These are phyloP conservation scores for Diplazon laetatorius DNA, from an alignment of 2,888 invertebrate species.

Conservation along the genomic window DNA sequence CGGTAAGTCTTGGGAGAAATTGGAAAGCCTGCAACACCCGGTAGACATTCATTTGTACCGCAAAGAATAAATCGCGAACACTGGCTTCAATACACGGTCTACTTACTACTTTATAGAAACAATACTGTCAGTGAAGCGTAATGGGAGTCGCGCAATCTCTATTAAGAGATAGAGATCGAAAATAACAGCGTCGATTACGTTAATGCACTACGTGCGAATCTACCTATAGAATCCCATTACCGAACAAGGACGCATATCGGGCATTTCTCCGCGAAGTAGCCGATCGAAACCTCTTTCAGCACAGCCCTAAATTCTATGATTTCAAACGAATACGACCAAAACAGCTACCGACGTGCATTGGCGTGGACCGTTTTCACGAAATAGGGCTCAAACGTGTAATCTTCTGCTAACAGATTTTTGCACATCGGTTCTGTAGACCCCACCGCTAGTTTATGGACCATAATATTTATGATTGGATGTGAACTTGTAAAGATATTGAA, in stretches of 20 bases:
- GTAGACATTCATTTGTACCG: conserved; percentile 35
- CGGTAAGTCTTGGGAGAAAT: conserved; percentile 18
- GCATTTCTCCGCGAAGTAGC: not conserved
- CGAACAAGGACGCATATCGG: not conserved
- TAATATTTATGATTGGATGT: too few relatives aligned
- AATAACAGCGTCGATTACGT: conserved; percentile 16
- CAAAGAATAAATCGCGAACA: not conserved
- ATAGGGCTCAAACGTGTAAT: too few relatives aligned
- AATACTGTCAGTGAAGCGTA: not conserved
- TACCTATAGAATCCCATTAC: conserved; percentile 3
- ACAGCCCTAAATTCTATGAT: too few relatives aligned
- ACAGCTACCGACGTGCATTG: too few relatives aligned
- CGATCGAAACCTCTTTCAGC: not conserved
- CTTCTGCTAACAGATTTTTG: too few relatives aligned
- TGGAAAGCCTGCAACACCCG: conserved; percentile 24
- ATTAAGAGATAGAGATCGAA: conserved; percentile 7
- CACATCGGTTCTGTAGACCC: too few relatives aligned
- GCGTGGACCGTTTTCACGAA: too few relatives aligned
- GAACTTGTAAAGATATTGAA: too few relatives aligned
- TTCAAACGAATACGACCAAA: too few relatives aligned
- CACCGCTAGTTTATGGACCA: too few relatives aligned
- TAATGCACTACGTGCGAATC: conserved; percentile 19
- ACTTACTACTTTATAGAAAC: not conserved
- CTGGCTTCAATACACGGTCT: not conserved
- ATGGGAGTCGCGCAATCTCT: not conserved